A percentile compares a stretch with the other conserved stretches of the same genome.
phyloP scores from a whole-genome alignment of 2,797 vertebrate genomes.

The Eulemur mongoz region DNA sequence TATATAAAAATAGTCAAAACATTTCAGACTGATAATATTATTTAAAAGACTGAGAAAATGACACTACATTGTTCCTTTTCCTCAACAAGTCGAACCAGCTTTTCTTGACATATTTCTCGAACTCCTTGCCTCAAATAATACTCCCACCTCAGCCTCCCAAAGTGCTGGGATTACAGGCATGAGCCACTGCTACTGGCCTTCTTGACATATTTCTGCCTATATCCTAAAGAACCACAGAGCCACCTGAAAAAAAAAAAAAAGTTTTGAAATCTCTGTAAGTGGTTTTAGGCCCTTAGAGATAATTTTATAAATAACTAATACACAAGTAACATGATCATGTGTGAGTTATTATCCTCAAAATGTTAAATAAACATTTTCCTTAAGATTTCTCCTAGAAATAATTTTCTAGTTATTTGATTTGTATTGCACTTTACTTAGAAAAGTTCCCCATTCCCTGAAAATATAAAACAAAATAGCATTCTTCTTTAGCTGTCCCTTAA shows the following conservation, averaged over 20 bases:
- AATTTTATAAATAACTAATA: constrained; percentile 11
- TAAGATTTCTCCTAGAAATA: constrained; percentile 37
- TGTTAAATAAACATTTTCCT: constrained; percentile 24
- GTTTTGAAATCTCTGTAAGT: background rate
- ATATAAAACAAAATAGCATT: constrained; percentile 46
- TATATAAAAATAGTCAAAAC: background rate
- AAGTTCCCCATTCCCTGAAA: background rate
- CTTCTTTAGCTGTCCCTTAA: background rate
- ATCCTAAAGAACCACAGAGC: background rate
- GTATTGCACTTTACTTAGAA: constrained; percentile 60
- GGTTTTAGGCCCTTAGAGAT: background rate
- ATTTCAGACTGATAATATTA: background rate
- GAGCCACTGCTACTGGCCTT: background rate
- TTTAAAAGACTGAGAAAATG: background rate
- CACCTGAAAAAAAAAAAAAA: background rate
- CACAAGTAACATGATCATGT: background rate
- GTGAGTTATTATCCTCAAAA: constrained; percentile 26
- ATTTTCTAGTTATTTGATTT: constrained; percentile 47
- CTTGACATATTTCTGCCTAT: background rate
- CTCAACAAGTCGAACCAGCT: background rate
- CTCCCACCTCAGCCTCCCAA: too few relatives aligned
- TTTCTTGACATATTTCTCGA: background rate
- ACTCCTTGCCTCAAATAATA: too few relatives aligned
- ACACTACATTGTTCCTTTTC: background rate
- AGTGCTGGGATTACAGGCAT: too few relatives aligned